A percentile compares a stretch with the other conserved stretches of the same genome.
Evolutionary conservation across 2,113 vertebrate genomes (phyloP).

Genomic region (Paedocypris sp.): DNA sequence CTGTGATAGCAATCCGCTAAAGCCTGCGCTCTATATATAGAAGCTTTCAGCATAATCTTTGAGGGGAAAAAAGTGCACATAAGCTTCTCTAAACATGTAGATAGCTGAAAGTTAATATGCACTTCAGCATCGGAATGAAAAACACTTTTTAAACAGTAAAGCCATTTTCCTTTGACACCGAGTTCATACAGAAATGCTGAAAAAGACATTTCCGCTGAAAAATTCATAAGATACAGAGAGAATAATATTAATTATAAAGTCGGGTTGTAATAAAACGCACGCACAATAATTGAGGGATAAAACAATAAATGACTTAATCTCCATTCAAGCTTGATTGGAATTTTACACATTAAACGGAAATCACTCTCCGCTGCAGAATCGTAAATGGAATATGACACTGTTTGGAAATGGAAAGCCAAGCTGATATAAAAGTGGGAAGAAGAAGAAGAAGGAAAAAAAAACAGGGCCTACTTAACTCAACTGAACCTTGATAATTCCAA

Average conservation of each 20-base stretch:
- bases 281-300: slow-evolving; percentile 2
- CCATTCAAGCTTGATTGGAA: not conserved
- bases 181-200: not conserved
- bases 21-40: slow-evolving; percentile 35
- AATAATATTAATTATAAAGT: not conserved
- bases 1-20: slow-evolving; percentile 30
- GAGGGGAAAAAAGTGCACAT: slow-evolving; percentile 36
- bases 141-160: not conserved
- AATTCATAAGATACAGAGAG: not conserved
- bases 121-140: not conserved
- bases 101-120: slow-evolving; percentile 49
- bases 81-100: slow-evolving; percentile 63
- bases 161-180: slow-evolving; percentile 26
- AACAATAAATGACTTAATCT: not conserved
- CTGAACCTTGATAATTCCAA: slow-evolving; percentile 25
- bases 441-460: slow-evolving; percentile 5
- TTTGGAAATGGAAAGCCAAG: not conserved
- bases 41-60: slow-evolving; percentile 23
- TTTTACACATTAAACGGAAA: not conserved
- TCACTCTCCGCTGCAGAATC: not conserved
- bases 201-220: not conserved
- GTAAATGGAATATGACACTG: not conserved
- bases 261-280: not conserved
- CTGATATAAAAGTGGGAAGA: slow-evolving; percentile 14
- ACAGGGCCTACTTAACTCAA: slow-evolving; percentile 23